These are phyloP conservation scores for Crotalus horridus DNA, from an alignment of 2,113 vertebrate species.

Conservation along the genomic window DNA sequence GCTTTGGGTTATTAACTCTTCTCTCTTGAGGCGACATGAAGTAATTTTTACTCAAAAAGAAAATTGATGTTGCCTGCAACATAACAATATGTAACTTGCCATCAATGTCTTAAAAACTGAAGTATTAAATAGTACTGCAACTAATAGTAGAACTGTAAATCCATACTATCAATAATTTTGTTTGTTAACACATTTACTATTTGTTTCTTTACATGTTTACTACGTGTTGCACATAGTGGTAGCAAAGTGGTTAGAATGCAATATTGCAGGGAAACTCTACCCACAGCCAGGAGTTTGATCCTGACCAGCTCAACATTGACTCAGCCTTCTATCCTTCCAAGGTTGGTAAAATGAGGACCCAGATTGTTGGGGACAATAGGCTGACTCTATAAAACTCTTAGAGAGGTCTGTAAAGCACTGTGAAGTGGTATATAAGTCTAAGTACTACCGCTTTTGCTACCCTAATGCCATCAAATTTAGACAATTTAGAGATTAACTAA, in stretches of 20 bases:
- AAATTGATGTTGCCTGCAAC: constrained; percentile 44
- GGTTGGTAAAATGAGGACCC: not conserved
- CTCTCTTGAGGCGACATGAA: constrained; percentile 57
- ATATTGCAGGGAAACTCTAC: not conserved
- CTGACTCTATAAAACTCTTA: not conserved
- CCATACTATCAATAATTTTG: constrained; percentile 26
- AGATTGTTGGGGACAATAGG: not conserved
- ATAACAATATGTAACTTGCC: constrained; percentile 56
- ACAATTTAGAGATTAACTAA: not conserved
- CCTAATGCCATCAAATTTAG: constrained; percentile 32
- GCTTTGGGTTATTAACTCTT: constrained; percentile 56
- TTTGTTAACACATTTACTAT: constrained; percentile 33
- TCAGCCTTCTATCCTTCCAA: not conserved
- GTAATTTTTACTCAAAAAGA: constrained; percentile 30
- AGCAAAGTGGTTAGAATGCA: not conserved
- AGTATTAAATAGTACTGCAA: not conserved
- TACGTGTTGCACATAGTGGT: not conserved
- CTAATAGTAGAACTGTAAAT: constrained; percentile 53
- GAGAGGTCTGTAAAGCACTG: not conserved
- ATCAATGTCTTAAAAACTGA: constrained; percentile 47
- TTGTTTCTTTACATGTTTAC: constrained; percentile 23
- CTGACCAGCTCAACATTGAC: not conserved
- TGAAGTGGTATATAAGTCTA: not conserved
- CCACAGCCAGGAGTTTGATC: not conserved
- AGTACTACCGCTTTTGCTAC: not conserved